Base-by-base conservation (phyloP, 2,888 invertebrate species). In the Lycaena phlaeas region DNA sequence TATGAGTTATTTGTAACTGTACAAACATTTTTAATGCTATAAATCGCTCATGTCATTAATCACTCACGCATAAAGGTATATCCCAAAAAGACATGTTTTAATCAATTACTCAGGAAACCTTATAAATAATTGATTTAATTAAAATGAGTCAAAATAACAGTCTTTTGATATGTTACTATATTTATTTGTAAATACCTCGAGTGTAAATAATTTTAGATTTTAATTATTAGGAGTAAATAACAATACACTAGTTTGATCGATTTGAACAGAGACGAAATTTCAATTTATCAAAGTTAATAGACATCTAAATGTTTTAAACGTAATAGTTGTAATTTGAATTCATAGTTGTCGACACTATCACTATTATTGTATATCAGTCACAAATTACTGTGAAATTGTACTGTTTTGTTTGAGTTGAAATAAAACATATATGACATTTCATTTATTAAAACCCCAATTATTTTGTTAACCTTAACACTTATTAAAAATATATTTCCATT, bases 161-260 rank as follows among this genome's bases (percentile, higher is more conserved):
- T 34, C 34, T 34, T 34, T 34, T 18, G 34, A 22, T 34, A 31
- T 31, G 14, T n/a, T n/a, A n/a, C n/a, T 31, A 34, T 34, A 27
- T 38, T 15, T 39, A 31, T 36, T 31, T 40, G 37, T 36, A 31
- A 46, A 38, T 44, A 39, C 25, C 18, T 41, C 31, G 9, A 38
- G 11, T 39, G 31, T 26, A 39, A 30, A 39, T 39, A 39, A 30
- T 15, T 31, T 31, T 30, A 39, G 25, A 14, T 39, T 27, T 22
- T 31, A 31, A 31, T 31, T 31, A 31, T 31, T 17, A 17, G 18
- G 18, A 27, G 27, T 27, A 27, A 27, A 29, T 34, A 34, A 34
- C 34, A 34, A n/a, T n/a, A n/a, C n/a, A n/a, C n/a, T 22, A 34
- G 11, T 18, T 22, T 7, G 7, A 31, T 34, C 18, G 34, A 34